A percentile compares a stretch with the other conserved stretches of the same genome.
Evolutionary conservation across 2,888 invertebrate genomes (phyloP).

Genomic region (Hemaris fuciformis): DNA sequence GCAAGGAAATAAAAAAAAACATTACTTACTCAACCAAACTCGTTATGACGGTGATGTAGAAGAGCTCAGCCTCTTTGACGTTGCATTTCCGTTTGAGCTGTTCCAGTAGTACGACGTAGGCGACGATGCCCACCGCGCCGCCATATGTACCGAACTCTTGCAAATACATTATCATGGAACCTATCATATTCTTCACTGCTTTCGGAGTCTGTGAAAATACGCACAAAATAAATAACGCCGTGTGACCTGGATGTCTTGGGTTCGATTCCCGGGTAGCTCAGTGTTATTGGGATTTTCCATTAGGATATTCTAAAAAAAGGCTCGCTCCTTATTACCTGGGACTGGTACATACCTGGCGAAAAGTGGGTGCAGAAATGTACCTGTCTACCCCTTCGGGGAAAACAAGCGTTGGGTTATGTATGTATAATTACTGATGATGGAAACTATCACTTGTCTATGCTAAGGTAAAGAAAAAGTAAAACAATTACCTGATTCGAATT

Average conservation of each 20-base stretch:
- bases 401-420: no score
- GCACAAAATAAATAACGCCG: no score
- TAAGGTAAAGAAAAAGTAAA: background rate
- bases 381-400: no score
- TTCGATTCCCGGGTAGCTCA: no score
- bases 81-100: constrained; percentile 75
- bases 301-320: no score
- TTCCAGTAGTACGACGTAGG: constrained; percentile 84
- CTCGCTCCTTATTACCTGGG: no score
- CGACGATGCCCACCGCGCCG: constrained; percentile 80
- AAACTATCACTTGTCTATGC: background rate
- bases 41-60: constrained; percentile 51
- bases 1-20: no score
- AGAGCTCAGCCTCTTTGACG: constrained; percentile 53
- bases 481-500: constrained; percentile 54
- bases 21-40: constrained; percentile 47
- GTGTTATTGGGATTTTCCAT: no score
- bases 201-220: constrained; percentile 62
- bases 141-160: constrained; percentile 81
- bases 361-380: no score
- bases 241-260: no score
- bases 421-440: no score
- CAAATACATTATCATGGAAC: constrained; percentile 74
- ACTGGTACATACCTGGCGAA: no score
- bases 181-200: constrained; percentile 68